Base-by-base conservation (phyloP, 2,113 vertebrate genomes). In the Phalacrocorax aristotelis region DNA sequence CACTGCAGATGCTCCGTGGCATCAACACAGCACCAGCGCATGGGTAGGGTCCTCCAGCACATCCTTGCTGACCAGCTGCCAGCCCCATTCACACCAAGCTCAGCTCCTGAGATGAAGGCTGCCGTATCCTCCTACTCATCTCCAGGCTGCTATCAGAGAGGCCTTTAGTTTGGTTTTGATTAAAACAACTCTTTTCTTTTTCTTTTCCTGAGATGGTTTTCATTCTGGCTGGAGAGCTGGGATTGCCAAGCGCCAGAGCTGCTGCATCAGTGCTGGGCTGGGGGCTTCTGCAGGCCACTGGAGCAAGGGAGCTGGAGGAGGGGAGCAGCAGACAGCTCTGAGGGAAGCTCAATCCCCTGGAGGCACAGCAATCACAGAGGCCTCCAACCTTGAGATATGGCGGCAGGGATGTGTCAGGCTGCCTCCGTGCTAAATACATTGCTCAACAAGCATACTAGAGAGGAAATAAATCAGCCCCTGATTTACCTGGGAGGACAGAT, bases 401-500 rank as follows among this genome's bases (percentile, higher is more conserved):
- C 55, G 72, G 23, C 58, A 90, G 71, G 51, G 79, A 62, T 36
- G 52, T 52, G 52, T 40, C 54, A 70, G 60, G n/a, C 60, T 54
- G 60, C 36, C 1, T 27, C 52, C 76, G 75, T 46, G 92, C 48
- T 72, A n/a, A 69, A 21, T 15, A 25, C 51, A 7, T 17, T 55
- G 44, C 94, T 87, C 75, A 61, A 52, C 58, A 65, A 90, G 60
- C 69, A 26, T 8, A 11, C 15, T 16, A 26, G 70, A 55, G 74
- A 74, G 93, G 68, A 81, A 81, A 95, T 57, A 70, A 87, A 93
- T 90, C 91, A 93, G 54, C 3, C 62, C 26, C 83, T 86, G 83
- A 49, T 95, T 89, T 91, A 95, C 89, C 94, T 95, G 69, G 83
- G 72, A 94, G 76, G 89, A 89, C 72, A 91, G 76, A 78, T 66